These are phyloP conservation scores for Climacteris rufus DNA, from an alignment of 2,113 vertebrate genomes.

Conservation along the genomic window DNA sequence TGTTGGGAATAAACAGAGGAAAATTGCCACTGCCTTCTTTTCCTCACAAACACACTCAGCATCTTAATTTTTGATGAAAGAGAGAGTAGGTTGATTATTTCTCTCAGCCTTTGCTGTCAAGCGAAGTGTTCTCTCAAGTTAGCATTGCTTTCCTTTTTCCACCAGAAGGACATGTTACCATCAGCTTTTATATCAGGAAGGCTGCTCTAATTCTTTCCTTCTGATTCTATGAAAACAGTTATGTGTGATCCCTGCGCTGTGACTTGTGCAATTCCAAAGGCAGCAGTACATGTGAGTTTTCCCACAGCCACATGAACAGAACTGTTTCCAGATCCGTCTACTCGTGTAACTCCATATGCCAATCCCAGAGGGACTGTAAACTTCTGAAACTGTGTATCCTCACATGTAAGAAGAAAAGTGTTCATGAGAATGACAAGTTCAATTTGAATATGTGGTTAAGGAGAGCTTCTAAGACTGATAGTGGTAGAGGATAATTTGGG, in stretches of 20 bases:
- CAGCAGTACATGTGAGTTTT: neutral
- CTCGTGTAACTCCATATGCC: neutral
- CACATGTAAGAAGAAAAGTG: neutral
- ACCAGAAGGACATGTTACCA: neutral
- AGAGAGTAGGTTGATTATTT: neutral
- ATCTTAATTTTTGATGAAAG: neutral
- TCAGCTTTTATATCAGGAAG: neutral
- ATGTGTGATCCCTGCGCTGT: neutral
- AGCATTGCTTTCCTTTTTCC: neutral
- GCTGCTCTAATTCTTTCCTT: neutral
- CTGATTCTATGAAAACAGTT: neutral
- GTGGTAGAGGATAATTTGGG: neutral
- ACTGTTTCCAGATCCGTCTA: neutral
- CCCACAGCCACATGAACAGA: neutral
- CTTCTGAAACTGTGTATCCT: neutral
- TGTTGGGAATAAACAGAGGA: neutral
- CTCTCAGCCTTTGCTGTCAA: neutral
- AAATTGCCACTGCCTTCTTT: neutral
- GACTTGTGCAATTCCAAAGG: neutral
- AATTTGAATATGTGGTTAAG: neutral
- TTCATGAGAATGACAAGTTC: neutral
- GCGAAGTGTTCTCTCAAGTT: neutral
- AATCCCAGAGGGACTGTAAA: neutral
- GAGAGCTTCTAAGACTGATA: neutral
- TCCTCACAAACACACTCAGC: neutral